Percentiles rank a stretch among this genome's conserved stretches.
phyloP scores from a whole-genome alignment of 2,113 vertebrate species.

The Pygoscelis antarcticus region DNA sequence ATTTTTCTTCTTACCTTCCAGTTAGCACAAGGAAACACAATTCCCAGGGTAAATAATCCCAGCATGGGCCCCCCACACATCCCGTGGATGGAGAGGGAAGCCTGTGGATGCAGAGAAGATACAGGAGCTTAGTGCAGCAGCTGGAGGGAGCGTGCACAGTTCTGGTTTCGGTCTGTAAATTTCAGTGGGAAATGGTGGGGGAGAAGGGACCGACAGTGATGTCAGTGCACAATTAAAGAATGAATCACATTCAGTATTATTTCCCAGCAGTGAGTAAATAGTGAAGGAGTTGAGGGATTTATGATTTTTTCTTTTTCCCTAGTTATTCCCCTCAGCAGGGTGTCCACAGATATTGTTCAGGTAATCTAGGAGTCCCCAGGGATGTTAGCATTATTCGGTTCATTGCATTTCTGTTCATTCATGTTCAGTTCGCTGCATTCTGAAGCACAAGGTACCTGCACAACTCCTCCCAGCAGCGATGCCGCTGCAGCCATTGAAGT shows the following conservation, averaged over 20 bases:
- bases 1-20: slow-evolving; percentile 78
- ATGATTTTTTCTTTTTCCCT: not conserved
- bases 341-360: not conserved
- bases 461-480: slow-evolving; percentile 80
- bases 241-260: rapidly evolving
- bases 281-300: not conserved
- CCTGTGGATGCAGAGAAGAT: slow-evolving; percentile 65
- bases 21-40: slow-evolving; percentile 85
- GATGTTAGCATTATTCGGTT: not conserved
- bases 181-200: not conserved
- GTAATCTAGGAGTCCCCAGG: not conserved
- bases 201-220: not conserved
- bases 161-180: not conserved
- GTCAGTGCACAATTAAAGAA: not conserved
- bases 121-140: not conserved
- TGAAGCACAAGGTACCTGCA: slow-evolving; percentile 77
- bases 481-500: slow-evolving; percentile 84
- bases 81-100: slow-evolving; percentile 86
- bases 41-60: slow-evolving; percentile 84
- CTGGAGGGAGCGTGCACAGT: rapidly evolving
- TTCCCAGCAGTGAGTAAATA: not conserved
- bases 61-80: slow-evolving; percentile 89
- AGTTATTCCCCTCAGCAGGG: not conserved
- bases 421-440: not conserved
- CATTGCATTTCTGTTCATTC: not conserved